Evolutionary conservation across 2,113 vertebrate species (phyloP), one percentile per base, ranked within the genome.

Genomic region (Hoplias malabaricus): DNA sequence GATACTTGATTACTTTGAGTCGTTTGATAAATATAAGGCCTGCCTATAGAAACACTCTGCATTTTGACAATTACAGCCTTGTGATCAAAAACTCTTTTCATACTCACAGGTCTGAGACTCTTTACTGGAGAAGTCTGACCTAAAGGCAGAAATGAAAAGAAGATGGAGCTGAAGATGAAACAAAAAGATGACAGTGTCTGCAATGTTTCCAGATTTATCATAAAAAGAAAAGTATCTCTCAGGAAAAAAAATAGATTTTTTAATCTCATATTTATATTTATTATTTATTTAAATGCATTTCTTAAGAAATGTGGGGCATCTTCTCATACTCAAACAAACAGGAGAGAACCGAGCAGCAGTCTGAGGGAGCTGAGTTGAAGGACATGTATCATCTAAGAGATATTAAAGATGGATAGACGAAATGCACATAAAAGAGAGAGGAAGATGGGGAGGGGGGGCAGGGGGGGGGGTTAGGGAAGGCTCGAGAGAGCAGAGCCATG

Each of bases 71-170:
- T 14, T 38, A 29, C 27, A 57, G 33, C 23, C 70, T 53, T 50
- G 31, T 46, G 38, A 65, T 50, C 16, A 25, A 10, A n/a, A 65
- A 75, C 9, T 33, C 5, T 13, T 29, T 73, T 40, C 53, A 63
- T 80, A 95, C 96, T 98, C 88, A 98, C 96, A 82, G 93, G 94
- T 93, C 95, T 97, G 61, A 94, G 79, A 19, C 94, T 92, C 93
- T 99, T 99, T 81, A 95, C 93, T 82, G 97, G 97, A 82, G 97
- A 98, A 1, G 96, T 93, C 73, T 96, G 96, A 91, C 97, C 97
- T 99, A 78, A 88, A 80, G 76, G 66, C 21, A 61, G 34, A 83
- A 72, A 63, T 36, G 54, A 81, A 43, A 84, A 86, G 40, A 57
- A 57, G 62, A 79, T 77, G 23, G 56, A 63, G 11, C 40, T n/a